These are phyloP conservation scores for Plebejus anna DNA, from an alignment of 2,888 invertebrate genomes.

Conservation along the genomic window DNA sequence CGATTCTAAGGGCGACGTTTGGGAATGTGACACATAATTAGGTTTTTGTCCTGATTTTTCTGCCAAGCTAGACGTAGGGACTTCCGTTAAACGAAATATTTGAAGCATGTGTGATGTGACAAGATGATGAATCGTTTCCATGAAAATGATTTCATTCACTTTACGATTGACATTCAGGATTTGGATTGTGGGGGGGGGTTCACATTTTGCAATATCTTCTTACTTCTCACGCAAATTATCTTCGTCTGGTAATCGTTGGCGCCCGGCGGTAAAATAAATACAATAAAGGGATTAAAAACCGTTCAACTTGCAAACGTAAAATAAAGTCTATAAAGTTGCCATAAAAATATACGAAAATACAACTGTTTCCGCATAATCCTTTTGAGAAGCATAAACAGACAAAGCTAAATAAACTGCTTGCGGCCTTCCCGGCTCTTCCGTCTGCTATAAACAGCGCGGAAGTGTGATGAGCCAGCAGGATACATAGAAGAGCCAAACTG, in stretches of 20 bases:
- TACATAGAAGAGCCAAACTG: slow-evolving; percentile 23
- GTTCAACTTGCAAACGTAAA: neutral
- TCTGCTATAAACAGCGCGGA: slow-evolving; percentile 71
- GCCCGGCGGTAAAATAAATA: neutral
- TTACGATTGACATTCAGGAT: neutral
- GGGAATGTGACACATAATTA: slow-evolving; percentile 2
- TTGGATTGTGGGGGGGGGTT: neutral
- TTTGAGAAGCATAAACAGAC: slow-evolving; percentile 47
- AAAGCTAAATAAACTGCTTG: slow-evolving; percentile 52
- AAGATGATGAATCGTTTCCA: slow-evolving; percentile 1
- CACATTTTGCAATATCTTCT: neutral
- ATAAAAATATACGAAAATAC: slow-evolving; percentile 9
- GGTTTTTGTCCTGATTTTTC: slow-evolving; percentile 10
- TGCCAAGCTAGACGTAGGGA: slow-evolving; percentile 12
- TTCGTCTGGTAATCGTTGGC: neutral
- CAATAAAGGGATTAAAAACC: too few relatives aligned
- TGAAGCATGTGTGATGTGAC: neutral
- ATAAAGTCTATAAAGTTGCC: neutral
- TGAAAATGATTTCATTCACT: neutral
- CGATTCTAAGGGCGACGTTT: slow-evolving; percentile 9
- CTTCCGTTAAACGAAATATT: slow-evolving; percentile 18
- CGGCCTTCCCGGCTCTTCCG: slow-evolving; percentile 69
- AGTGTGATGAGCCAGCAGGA: slow-evolving; percentile 49
- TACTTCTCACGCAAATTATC: neutral
- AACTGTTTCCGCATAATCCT: slow-evolving; percentile 44